Evolutionary conservation across 64 coral and sea anemone genomes (phyloP), one percentile per base, ranked within the genome.

Genomic region (Porites lutea): DNA sequence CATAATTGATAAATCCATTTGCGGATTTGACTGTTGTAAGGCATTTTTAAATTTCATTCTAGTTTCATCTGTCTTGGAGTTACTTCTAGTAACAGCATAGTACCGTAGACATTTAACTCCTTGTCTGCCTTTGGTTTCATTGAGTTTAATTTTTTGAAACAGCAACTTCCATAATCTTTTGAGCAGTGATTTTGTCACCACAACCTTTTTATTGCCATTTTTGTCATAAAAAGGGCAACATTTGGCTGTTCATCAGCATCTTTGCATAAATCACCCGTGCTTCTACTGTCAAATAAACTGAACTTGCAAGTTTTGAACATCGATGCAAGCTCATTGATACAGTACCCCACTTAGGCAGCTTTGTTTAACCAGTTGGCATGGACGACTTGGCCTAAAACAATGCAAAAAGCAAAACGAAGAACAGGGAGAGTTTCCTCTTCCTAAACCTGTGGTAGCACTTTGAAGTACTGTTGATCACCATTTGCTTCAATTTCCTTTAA

Each of bases 1-100:
- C 82, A 93, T 87, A 51, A 87, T 72, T 86, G 91, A 44, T 80
- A 93, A 79, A 43, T 82, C 91, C 59, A 85, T 80, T 58, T 87
- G 86, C 48, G 82, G 83, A 73, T 87, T 83, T 61, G 82, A 73
- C 80, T 81, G n/a, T 73, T 66, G 59, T 44, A 88, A 52, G 53
- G 67, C 63, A 46, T 66, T 20, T 85, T 88, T 93, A 6, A 88
- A 66, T n/a, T 59, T 62, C 20, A 80, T 65, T 75, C 72, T 63
- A 48, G 73, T 63, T 18, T 78, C 63, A 88, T 88, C 81, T 67
- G 86, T 72, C 52, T 49, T 48, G 44, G 71, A 57, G 13, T 83
- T 59, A 45, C 55, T 85, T 75, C 90, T 71, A 52, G n/a, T n/a
- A n/a, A n/a, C n/a, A n/a, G 90, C 79, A 50, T 92, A 81, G 78